Evolutionary conservation across 2,888 invertebrate genomes (phyloP), one percentile per base, ranked within the genome.

Genomic region (Gari tellinella): DNA sequence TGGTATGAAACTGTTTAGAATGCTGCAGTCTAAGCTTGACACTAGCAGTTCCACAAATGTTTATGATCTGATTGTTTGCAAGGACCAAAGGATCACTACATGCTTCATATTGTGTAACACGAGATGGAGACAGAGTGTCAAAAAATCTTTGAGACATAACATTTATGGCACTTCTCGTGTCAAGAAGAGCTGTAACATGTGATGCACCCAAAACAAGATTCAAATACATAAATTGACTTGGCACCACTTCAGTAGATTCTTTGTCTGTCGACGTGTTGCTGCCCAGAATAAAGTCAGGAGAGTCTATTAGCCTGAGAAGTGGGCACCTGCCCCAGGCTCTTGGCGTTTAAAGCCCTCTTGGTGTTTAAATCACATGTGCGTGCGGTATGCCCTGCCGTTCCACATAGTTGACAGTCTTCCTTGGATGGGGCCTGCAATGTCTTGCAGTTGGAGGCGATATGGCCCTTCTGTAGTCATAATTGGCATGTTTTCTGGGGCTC

Each of bases 381-480:
- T 4, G 23, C 26, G 1, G 38, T 25, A 7, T 25, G 53, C 10
- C n/a, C 10, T 10, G 17, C 5, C 1, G n/a, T 8, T 2, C 37
- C 17, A 25, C 26, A 38, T 10, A 53, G 7, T 12, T 53, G 53
- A 17, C 23, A 17, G 10, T 4, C 4, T 8, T 17, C 53, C 31
- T 53, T 38, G 2, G 12, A 2, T 38, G 37, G 17, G 17, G 12
- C 17, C 4, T n/a, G n/a, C n/a, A 12, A 1, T 19, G 15, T 38
- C 19, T 56, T 56, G 17, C 8, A 31, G 31, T 31, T 31, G 4
- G 10, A 7, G 10, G 31, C 31, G 4, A 15, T 26, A 43, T 66
- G 66, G 17, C 66, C 66, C 15, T 26, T 26, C 25, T 66, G 66
- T 23, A n/a, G n/a, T 38, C 69, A 69, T 15, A 69, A 43, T 15